These are phyloP conservation scores for Orchestia grillus DNA, from an alignment of 1,140 invertebrate species.

Conservation along the genomic window DNA sequence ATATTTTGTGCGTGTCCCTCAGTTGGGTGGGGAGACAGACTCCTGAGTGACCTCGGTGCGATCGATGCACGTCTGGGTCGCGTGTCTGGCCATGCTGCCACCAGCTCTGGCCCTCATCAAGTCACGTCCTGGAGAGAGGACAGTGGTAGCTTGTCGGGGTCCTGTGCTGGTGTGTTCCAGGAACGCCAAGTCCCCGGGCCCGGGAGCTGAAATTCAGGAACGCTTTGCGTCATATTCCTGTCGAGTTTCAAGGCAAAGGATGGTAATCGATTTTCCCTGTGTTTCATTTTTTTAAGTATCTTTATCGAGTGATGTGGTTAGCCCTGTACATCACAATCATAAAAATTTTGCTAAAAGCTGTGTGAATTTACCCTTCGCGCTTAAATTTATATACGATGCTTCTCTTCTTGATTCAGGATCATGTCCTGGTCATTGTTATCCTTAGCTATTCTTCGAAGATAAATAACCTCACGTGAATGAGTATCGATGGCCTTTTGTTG, in stretches of 20 bases:
- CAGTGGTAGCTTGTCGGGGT: background rate
- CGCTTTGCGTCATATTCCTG: background rate
- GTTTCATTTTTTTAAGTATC: too few relatives aligned
- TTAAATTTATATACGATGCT: background rate
- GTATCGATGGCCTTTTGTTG: background rate
- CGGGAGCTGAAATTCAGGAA: background rate
- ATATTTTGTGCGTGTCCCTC: too few relatives aligned
- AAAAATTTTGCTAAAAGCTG: background rate
- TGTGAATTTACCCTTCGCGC: background rate
- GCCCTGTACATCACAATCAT: background rate
- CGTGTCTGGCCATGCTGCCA: background rate
- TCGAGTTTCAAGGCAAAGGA: background rate
- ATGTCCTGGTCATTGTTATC: background rate
- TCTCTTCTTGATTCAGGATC: background rate
- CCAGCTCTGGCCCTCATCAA: background rate
- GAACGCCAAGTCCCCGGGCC: background rate
- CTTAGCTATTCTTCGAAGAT: background rate
- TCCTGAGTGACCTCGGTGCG: background rate
- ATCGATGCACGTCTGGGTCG: background rate
- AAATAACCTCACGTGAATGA: background rate
- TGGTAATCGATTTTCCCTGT: too few relatives aligned
- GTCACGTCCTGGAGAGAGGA: background rate
- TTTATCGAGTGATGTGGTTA: too few relatives aligned
- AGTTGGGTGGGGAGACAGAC: background rate
- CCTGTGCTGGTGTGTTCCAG: background rate